Base-by-base conservation (phyloP, 2,113 vertebrate genomes). In the Dissostichus mawsoni region DNA sequence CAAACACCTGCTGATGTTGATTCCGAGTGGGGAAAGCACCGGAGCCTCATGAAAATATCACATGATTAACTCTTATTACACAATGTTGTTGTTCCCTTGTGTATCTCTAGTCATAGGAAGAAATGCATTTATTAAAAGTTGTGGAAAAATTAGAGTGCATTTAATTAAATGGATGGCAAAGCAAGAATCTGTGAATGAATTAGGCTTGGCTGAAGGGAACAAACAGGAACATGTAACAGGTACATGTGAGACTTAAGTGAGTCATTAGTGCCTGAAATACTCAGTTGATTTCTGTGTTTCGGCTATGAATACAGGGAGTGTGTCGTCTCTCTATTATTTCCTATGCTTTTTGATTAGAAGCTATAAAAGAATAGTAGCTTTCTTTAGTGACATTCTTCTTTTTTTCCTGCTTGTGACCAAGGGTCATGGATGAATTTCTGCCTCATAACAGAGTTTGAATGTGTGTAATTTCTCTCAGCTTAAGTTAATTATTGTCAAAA, bases 201-300 rank as follows among this genome's bases (percentile, higher is more conserved):
- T 59, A 3, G 44, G 11, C 5, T 55, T n/a, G 67, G 25, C 66
- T 2, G 62, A 69, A 59, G 33, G 52, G 20, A 84, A 72, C 33
- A 71, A 86, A 71, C 13, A 4, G 51, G 50, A 59, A 78, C 65
- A 74, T 79, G 64, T 55, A 70, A 70, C 75, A 74, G 63, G 56
- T 72, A 61, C 85, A 83, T 75, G 76, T 84, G 78, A 84, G 65
- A 70, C 81, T 79, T 80, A 80, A 67, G 14, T 87, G 83, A 90
- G 45, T 85, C 90, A 89, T 67, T 29, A 17, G 29, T 13, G 25
- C 80, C 74, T 17, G 2, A 84, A 89, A 80, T 86, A 45, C 50
- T 65, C 14, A 8, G 13, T 81, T 51, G 89, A 77, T 89, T 83
- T 83, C 59, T 76, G 3, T 14, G 6, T 7, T 18, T 0, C 25